These are phyloP conservation scores for Callionymus lyra DNA, from an alignment of 2,113 vertebrate genomes.

Conservation along the genomic window DNA sequence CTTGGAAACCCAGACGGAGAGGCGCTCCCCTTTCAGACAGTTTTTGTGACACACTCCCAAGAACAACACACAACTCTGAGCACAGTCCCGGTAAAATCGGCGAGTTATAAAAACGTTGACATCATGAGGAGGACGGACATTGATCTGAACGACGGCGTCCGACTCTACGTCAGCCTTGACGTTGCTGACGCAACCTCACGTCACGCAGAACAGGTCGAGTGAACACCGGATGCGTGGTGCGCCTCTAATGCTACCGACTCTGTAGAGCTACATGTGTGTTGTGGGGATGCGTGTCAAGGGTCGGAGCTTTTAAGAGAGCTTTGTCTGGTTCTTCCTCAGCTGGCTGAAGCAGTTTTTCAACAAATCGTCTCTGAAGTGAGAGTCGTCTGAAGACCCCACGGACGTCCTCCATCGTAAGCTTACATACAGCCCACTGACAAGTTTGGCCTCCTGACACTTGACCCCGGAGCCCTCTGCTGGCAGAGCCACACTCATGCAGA, in stretches of 20 bases:
- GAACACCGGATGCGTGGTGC: constrained; percentile 30
- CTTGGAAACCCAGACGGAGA: too few relatives aligned
- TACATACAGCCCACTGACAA: constrained; percentile 4
- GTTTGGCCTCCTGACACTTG: constrained; percentile 22
- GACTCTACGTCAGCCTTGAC: constrained; percentile 29
- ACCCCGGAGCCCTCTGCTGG: constrained; percentile 18
- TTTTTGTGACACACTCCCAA: constrained; percentile 1
- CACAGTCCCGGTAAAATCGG: constrained; percentile 52
- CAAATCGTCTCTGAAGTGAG: too few relatives aligned
- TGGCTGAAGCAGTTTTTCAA: constrained; percentile 24
- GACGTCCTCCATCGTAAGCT: constrained; percentile 13
- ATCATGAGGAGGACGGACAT: constrained; percentile 58
- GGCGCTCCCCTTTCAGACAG: too few relatives aligned
- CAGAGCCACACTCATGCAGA: constrained; percentile 40
- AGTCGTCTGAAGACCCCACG: constrained; percentile 5
- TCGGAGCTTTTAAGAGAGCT: background rate
- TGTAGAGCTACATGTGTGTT: constrained; percentile 45
- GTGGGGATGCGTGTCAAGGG: constrained; percentile 1
- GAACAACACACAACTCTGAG: constrained; percentile 45
- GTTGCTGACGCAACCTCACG: constrained; percentile 22
- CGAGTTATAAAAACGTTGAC: constrained; percentile 57
- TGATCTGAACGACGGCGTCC: constrained; percentile 22
- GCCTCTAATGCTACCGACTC: constrained; percentile 49
- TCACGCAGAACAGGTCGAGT: constrained; percentile 37
- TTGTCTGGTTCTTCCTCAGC: constrained; percentile 13